Base-by-base conservation (phyloP, 2,888 invertebrate genomes). In the Eristalis arbustorum region DNA sequence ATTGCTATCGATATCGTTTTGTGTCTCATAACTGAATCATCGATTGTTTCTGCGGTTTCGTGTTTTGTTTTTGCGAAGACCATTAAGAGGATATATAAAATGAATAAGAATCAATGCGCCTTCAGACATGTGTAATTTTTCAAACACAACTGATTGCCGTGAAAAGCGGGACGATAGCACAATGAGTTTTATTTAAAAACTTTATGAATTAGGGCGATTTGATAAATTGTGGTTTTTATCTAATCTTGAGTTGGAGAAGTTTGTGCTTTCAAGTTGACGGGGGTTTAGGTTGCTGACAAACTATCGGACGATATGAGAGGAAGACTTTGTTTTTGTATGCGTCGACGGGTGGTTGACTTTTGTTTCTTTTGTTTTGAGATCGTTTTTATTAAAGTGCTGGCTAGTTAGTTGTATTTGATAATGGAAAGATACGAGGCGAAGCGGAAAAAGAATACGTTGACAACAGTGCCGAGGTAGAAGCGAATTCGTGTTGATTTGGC, bases 151-250 rank as follows among this genome's bases (percentile, higher is more conserved):
- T n/a, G 42, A 67, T 42, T 67, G 25, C 18, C 49, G 49, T 49
- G 49, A 18, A 49, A 18, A 8, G 49, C 49, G 1, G 31, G 18
- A n/a, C 22, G 42, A 10, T 42, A 31, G 3, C 6, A 23, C 59
- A 23, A 37, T 34, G 23, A 10, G 22, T 14, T 37, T 23, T 69
- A n/a, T 13, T n/a, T 8, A 4, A n/a, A n/a, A n/a, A 8, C 31
- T 69, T 37, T 69, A 11, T 69, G 59, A 69, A 69, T 69, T 69
- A 37, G 69, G 69, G 23, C 69, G n/a, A 23, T 59, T 57, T 69
- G 57, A 68, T 68, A 34, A 56, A 68, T 34, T 14, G 57, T 57
- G 23, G 13, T 6, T 42, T 56, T 68, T 68, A 68, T 68, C 68
- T 68, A 34, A 68, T 68, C 68, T 57, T 18, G 57, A 1, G 4